Evolutionary conservation across 1,140 invertebrate genomes (phyloP), one percentile per base, ranked within the genome.

Genomic region (Mya arenaria): DNA sequence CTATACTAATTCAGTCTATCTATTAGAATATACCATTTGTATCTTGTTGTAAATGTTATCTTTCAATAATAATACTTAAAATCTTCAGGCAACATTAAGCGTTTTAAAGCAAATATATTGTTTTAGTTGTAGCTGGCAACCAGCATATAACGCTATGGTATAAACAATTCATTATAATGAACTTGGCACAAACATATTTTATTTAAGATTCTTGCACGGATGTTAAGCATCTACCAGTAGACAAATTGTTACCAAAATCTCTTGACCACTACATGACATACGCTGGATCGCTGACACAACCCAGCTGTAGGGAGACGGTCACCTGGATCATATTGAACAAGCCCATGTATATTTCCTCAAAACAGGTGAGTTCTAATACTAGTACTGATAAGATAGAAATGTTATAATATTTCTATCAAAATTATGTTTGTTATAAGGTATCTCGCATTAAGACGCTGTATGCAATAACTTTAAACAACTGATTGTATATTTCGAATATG

Each of bases 291-390:
- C 63, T 92, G 30, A 92, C 92, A 15, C 86, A 89, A 56, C 92
- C 92, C 13, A 89, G 90, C 8, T 93, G 92, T 80, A 82, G 87
- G 30, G 92, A 93, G 84, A 92, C 90, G 6, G 92, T 92, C 44
- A 92, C 91, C n/a, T 93, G 92, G 92, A 84, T 93, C 28, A 84
- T 93, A 17, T 86, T 92, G 13, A 93, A 93, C 83, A 91, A 91
- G 81, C 92, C 92, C 10, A 83, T 92, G 55, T 90, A 87, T 69
- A 84, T 93, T 0, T 89, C 91, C n/a, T 88, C 86, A 65, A 79
- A 90, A 52, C 91, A 93, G 86, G 92, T 93, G 83, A 86, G 80
- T 86, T 1, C n/a, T 37, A 66, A 25, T 32, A 25, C 41, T 48
- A 44, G 34, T 37, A 34, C 37, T 55, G 41, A 52, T 25, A 28